These are phyloP conservation scores for Cerceris ruficornis DNA, from an alignment of 2,888 invertebrate genomes.

Conservation along the genomic window DNA sequence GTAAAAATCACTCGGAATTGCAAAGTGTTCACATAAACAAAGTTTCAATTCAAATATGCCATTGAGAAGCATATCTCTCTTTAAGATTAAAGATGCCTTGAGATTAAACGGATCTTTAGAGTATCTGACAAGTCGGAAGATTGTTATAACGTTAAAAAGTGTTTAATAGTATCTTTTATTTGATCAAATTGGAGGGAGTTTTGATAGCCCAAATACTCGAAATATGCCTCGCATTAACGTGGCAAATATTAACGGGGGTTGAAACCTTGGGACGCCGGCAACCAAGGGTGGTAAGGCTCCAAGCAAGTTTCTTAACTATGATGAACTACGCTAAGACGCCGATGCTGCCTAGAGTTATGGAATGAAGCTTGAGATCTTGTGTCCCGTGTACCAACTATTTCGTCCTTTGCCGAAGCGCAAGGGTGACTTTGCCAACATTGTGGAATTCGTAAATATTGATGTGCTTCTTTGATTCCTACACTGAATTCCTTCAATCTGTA, in stretches of 20 bases:
- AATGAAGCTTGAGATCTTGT: slow-evolving; percentile 48
- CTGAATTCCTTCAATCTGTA: too few relatives aligned
- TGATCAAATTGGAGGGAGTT: too few relatives aligned
- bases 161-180: too few relatives aligned
- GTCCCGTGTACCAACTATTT: slow-evolving; percentile 55
- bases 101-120: too few relatives aligned
- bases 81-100: too few relatives aligned
- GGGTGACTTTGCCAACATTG: slow-evolving; percentile 3
- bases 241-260: slow-evolving; percentile 51
- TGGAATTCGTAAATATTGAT: slow-evolving; percentile 11
- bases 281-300: slow-evolving; percentile 20
- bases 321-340: slow-evolving; percentile 65
- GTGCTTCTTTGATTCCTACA: neutral
- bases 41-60: too few relatives aligned
- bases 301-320: slow-evolving; percentile 64
- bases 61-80: too few relatives aligned
- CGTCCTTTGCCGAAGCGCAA: slow-evolving; percentile 38
- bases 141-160: too few relatives aligned
- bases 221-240: slow-evolving; percentile 4
- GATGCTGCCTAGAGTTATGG: slow-evolving; percentile 49
- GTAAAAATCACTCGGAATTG: too few relatives aligned
- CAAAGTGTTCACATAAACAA: too few relatives aligned
- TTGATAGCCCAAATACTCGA: too few relatives aligned
- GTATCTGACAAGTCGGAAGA: too few relatives aligned
- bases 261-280: slow-evolving; percentile 19